Percentiles rank a stretch among this genome's conserved stretches.
These are phyloP conservation scores for Hyposmocoma kahamanoa DNA, from an alignment of 1,140 invertebrate species.

Conservation along the genomic window DNA sequence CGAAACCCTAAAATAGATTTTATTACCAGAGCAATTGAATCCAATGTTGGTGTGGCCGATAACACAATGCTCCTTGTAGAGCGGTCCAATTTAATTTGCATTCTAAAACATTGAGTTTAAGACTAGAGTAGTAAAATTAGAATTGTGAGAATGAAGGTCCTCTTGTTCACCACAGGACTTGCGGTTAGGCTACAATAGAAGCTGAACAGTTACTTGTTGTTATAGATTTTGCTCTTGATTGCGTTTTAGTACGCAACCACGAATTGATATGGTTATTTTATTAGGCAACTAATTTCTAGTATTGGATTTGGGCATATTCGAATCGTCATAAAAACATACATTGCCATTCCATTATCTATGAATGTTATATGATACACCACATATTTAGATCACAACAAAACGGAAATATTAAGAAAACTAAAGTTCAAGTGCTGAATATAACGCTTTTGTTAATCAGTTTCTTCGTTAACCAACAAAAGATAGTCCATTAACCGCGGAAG, in stretches of 20 bases:
- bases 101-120: conserved; percentile 30
- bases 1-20: conserved; percentile 51
- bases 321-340: too few relatives aligned
- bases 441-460: conserved; percentile 14
- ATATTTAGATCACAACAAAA: too few relatives aligned
- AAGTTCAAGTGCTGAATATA: too few relatives aligned
- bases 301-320: too few relatives aligned
- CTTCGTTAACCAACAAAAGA: conserved; percentile 19
- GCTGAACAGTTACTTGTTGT: conserved; percentile 24
- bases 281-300: too few relatives aligned
- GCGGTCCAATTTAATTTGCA: conserved; percentile 26
- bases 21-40: conserved; percentile 52
- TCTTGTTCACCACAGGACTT: conserved; percentile 26
- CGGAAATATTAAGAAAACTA: too few relatives aligned
- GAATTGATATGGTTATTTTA: not conserved
- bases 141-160: conserved; percentile 24
- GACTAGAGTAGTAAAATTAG: conserved; percentile 14
- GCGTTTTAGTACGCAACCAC: not conserved
- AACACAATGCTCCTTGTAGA: conserved; percentile 31
- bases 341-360: too few relatives aligned
- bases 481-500: conserved; percentile 20
- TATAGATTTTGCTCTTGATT: conserved; percentile 10
- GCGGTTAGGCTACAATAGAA: conserved; percentile 34
- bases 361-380: too few relatives aligned
- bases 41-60: conserved; percentile 40